These are phyloP conservation scores for Carassius auratus DNA, from an alignment of 2,113 vertebrate genomes.

Conservation along the genomic window DNA sequence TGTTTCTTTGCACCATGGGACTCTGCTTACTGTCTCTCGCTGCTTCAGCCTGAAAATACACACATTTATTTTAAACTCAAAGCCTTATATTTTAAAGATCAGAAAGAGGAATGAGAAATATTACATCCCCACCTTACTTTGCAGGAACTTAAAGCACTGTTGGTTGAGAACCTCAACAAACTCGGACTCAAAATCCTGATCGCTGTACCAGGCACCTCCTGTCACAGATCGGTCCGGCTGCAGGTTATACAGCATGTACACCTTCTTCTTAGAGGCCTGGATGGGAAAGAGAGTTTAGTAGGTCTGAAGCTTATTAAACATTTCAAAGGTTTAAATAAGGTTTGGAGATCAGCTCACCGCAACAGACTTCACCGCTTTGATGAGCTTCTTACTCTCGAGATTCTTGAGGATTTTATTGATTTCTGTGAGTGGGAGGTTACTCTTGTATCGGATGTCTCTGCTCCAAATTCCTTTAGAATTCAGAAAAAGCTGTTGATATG, in stretches of 20 bases:
- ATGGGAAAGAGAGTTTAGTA: not conserved
- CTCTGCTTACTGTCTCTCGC: conserved; percentile 93
- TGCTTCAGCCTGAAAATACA: conserved; percentile 79
- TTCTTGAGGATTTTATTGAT: conserved; percentile 99
- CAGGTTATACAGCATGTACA: conserved; percentile 97
- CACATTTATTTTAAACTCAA: not conserved
- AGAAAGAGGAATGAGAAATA: too few relatives aligned
- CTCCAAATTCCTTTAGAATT: conserved; percentile 91
- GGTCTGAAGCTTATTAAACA: not conserved
- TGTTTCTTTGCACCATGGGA: conserved; percentile 96
- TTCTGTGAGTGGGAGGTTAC: conserved; percentile 96
- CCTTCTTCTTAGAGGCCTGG: conserved; percentile 98
- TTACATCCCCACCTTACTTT: conserved; percentile 85
- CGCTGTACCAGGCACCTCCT: conserved; percentile 97
- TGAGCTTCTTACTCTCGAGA: conserved; percentile 98
- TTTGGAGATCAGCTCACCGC: conserved; percentile 82
- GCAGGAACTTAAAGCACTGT: conserved; percentile 97
- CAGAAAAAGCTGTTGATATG: not conserved
- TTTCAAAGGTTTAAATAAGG: not conserved
- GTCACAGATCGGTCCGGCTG: conserved; percentile 96
- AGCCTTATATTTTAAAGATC: too few relatives aligned
- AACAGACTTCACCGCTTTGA: conserved; percentile 99
- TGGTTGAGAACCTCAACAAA: conserved; percentile 98
- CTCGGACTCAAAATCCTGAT: conserved; percentile 99
- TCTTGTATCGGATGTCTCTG: conserved; percentile 96